phyloP scores from a whole-genome alignment of 2,888 invertebrate genomes.

The Euphydryas editha region DNA sequence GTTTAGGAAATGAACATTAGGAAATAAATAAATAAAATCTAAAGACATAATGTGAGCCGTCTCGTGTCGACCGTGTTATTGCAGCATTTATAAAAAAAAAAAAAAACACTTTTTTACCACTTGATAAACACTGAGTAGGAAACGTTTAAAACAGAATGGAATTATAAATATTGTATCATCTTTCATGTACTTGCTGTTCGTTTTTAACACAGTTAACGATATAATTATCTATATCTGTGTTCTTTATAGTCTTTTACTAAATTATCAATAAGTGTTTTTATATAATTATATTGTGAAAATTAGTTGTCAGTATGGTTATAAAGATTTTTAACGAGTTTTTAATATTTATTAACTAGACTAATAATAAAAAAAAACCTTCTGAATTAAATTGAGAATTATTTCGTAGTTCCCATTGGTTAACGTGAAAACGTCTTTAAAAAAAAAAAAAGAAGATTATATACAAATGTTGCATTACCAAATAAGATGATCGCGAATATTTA shows the following conservation, averaged over 20 bases:
- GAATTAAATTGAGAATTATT: no score
- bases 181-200: not conserved
- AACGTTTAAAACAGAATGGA: not conserved
- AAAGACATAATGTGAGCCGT: constrained; percentile 1
- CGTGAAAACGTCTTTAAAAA: no score
- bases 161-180: constrained; percentile 2
- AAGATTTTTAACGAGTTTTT: not conserved
- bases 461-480: no score
- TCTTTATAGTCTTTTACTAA: no score
- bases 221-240: not conserved
- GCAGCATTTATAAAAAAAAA: constrained; percentile 36
- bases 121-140: constrained; percentile 6
- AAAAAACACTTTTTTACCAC: constrained; percentile 19
- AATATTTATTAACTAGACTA: no score
- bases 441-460: no score
- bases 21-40: no score
- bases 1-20: no score
- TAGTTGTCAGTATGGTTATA: not conserved
- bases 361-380: no score
- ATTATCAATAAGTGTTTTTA: not conserved
- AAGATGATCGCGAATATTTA: no score
- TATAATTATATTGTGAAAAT: not conserved
- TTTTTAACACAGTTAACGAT: not conserved
- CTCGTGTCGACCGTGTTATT: constrained; percentile 27
- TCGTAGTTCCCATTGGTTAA: no score